phyloP scores from a whole-genome alignment of 2,888 invertebrate species.

The Rhagonycha fulva region DNA sequence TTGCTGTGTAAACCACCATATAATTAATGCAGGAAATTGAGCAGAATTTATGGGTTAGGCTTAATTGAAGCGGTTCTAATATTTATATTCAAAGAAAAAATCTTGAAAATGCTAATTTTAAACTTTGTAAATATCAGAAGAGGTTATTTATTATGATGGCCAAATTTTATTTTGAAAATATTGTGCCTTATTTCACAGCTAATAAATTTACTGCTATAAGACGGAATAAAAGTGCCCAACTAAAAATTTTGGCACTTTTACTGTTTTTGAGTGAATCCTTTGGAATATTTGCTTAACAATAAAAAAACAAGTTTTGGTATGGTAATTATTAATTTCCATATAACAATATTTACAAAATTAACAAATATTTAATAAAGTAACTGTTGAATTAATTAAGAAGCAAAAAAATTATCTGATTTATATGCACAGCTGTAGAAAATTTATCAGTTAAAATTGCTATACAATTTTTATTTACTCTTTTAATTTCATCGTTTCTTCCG shows the following conservation, averaged over 20 bases:
- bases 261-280: background rate
- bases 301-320: background rate
- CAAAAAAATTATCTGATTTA: background rate
- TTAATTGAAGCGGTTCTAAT: background rate
- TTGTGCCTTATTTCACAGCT: too few species aligned
- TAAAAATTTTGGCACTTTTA: too few species aligned
- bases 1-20: background rate
- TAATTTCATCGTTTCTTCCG: background rate
- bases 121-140: background rate
- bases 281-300: background rate
- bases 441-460: background rate
- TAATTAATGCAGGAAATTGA: background rate
- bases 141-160: background rate
- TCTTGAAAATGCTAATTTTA: background rate
- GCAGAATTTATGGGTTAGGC: background rate
- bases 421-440: background rate
- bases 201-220: too few species aligned
- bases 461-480: background rate
- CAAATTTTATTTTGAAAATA: background rate
- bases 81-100: background rate
- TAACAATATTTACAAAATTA: background rate
- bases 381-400: background rate
- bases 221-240: too few species aligned
- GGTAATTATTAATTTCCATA: background rate
- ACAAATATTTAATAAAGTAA: background rate